Evolutionary conservation across 2,888 invertebrate genomes (phyloP).

Genomic region (Beris chalybata): DNA sequence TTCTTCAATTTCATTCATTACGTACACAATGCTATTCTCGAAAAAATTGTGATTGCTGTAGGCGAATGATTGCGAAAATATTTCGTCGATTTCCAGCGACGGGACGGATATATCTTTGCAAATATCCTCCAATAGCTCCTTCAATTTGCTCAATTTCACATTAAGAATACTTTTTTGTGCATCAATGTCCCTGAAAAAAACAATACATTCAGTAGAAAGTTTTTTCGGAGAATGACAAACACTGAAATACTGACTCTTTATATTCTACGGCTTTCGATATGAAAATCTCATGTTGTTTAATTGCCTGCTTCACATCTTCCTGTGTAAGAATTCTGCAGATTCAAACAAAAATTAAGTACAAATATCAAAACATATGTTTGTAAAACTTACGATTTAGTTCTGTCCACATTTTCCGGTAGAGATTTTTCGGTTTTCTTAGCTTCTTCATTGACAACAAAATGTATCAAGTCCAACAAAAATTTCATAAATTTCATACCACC

Average conservation of each 20-base stretch:
- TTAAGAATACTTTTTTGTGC: conserved; percentile 41
- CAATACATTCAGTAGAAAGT: not conserved
- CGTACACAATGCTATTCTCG: conserved; percentile 38
- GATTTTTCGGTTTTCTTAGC: conserved; percentile 46
- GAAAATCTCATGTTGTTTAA: conserved; percentile 43
- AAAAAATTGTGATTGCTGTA: conserved; percentile 42
- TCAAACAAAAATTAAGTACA: not conserved
- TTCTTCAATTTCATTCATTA: conserved; percentile 37
- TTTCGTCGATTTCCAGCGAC: conserved; percentile 41
- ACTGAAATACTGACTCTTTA: conserved; percentile 41
- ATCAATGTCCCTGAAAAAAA: conserved; percentile 36
- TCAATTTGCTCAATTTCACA: conserved; percentile 41
- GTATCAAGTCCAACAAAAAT: conserved; percentile 49
- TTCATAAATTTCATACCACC: conserved; percentile 54
- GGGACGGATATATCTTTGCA: conserved; percentile 38
- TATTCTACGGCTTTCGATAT: conserved; percentile 49
- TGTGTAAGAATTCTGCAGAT: conserved; percentile 4
- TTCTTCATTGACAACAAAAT: conserved; percentile 49
- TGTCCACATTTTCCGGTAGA: conserved; percentile 6
- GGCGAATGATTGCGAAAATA: conserved; percentile 40
- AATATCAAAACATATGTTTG: not conserved
- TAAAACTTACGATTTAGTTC: conserved; percentile 14
- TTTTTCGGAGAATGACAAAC: not conserved
- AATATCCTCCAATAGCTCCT: conserved; percentile 40
- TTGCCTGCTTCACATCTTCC: conserved; percentile 42